Evolutionary conservation across 2,888 invertebrate species (phyloP).

Genomic region (Zygogramma bicolorata): DNA sequence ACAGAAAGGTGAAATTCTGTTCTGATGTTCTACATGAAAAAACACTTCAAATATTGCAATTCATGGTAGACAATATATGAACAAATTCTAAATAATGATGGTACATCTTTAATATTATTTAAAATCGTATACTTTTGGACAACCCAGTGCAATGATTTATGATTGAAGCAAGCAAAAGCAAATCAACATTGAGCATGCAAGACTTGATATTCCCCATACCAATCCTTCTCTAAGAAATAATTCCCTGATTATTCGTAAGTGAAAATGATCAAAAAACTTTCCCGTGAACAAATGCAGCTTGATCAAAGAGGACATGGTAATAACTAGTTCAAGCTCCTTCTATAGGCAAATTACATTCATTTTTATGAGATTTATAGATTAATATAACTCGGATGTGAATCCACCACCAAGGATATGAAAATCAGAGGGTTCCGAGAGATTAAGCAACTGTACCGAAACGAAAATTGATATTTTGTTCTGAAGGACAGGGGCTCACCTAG

Average conservation of each 20-base stretch:
- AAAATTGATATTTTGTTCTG: constrained; percentile 7
- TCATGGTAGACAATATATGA: too few relatives aligned
- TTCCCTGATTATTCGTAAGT: neutral
- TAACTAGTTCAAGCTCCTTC: constrained; percentile 33
- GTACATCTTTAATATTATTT: too few relatives aligned
- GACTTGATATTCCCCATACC: constrained; percentile 8
- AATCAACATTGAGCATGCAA: constrained; percentile 21
- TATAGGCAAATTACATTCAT: neutral
- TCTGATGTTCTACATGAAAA: too few relatives aligned
- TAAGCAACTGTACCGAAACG: neutral
- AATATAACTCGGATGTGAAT: neutral
- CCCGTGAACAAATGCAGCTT: neutral
- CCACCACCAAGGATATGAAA: constrained; percentile 8
- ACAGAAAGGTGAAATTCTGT: too few relatives aligned
- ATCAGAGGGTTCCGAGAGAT: neutral
- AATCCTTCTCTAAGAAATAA: constrained; percentile 1
- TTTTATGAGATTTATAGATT: neutral
- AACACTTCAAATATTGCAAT: too few relatives aligned
- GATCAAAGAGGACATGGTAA: constrained; percentile 15
- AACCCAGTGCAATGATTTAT: neutral
- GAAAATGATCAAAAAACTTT: neutral
- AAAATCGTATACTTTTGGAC: too few relatives aligned
- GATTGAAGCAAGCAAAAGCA: constrained; percentile 17
- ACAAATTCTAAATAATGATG: too few relatives aligned
- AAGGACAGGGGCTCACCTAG: constrained; percentile 63